Conservation (phyloP, 2,113 vertebrate genomes). For the Bungarus multicinctus region DNA sequence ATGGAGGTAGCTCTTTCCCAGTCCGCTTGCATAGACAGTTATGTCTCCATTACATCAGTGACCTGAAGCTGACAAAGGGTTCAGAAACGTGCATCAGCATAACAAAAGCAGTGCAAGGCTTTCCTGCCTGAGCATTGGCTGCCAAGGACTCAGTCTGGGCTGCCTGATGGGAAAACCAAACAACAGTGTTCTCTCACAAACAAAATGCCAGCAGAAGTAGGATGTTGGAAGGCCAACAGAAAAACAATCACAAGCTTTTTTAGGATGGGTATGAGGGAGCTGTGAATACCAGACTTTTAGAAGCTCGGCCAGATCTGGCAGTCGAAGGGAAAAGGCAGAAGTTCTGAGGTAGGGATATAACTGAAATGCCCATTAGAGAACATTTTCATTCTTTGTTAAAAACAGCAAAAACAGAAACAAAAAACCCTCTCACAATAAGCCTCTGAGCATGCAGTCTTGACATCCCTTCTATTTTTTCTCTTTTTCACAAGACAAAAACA, state of each 20-base stretch:
- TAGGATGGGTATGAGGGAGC: constrained; percentile 10
- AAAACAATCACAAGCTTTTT: constrained; percentile 13
- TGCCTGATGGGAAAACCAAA: constrained; percentile 27
- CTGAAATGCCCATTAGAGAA: constrained; percentile 16
- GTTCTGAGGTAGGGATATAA: neutral
- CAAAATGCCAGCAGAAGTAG: constrained; percentile 18
- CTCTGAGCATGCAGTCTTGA: neutral
- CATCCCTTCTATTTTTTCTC: neutral
- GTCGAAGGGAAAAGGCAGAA: neutral
- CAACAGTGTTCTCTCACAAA: constrained; percentile 6
- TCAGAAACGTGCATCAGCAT: constrained; percentile 25
- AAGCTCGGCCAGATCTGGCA: neutral
- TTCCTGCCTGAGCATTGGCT: neutral
- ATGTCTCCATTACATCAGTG: constrained; percentile 16
- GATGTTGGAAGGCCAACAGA: constrained; percentile 1
- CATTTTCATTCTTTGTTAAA: neutral
- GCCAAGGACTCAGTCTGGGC: constrained; percentile 24
- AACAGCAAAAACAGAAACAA: neutral
- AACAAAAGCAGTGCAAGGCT: constrained; percentile 15
- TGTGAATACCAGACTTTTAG: neutral
- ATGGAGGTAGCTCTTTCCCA: constrained; percentile 21
- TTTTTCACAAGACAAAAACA: neutral
- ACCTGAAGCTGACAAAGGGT: constrained; percentile 16
- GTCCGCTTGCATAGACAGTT: neutral
- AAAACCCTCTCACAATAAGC: neutral